Evolutionary conservation across 2,113 vertebrate species (phyloP), one percentile per base, ranked within the genome.

Genomic region (Meles meles): DNA sequence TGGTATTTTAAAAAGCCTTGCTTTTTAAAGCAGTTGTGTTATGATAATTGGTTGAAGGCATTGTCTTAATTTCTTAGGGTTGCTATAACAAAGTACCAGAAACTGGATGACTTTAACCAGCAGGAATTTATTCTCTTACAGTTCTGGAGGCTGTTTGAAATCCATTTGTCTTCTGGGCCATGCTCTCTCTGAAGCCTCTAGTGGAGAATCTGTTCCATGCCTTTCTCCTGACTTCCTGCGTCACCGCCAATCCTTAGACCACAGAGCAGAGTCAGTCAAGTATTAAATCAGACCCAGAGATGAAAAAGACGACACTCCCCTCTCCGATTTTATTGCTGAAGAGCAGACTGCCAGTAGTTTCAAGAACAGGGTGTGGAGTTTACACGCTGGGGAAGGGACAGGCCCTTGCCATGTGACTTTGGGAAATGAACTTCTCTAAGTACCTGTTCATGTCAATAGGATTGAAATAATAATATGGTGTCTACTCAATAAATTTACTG

Each of bases 281-380:
- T 97, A 97, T 97, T 97, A 98, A 98, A 98, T 98, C 97, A 98
- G 98, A 96, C 93, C 96, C 94, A 65, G 96, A 98, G 98, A 97
- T 97, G 98, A 98, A 98, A 97, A 97, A 97, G 94, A 67, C 7
- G 23, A 29, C 39, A 3, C 8, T 5, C 13, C 83, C n/a, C 39
- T 74, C 72, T 86, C 27, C 94, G 27, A 92, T 98, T 98, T 98
- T 82, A 98, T 98, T 98, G 97, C 98, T 97, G 96, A 98, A 96
- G 96, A 98, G 96, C 98, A 98, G 98, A 98, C 96, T 96, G 94
- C 96, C 97, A 96, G 98, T 96, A 93, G 96, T 98, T 67, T 74
- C 34, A 55, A 84, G 98, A 98, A 94, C 97, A 95, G 90, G 88
- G 55, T 96, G 93, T 97, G 96, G 61, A 69, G 97, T 93, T 74